Conservation (phyloP, 2,113 vertebrate species). For the Prionailurus viverrinus region DNA sequence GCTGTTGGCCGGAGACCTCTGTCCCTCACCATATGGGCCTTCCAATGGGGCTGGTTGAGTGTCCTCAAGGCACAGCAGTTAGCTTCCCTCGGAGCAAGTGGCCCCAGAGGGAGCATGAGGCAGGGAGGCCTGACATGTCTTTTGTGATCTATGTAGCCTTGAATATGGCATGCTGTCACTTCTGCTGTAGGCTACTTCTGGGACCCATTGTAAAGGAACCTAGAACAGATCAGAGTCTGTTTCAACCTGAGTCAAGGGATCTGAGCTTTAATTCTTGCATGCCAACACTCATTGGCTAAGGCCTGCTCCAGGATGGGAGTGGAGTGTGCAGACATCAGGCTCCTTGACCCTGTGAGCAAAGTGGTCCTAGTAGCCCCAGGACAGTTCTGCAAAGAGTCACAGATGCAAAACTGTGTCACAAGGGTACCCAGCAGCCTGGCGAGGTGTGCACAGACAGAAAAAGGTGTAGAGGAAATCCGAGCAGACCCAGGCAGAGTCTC, state of each 20-base stretch:
- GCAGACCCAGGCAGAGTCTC: background rate
- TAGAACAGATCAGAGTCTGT: background rate
- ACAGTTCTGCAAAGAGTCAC: background rate
- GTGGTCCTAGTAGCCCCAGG: background rate
- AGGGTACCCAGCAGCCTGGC: background rate
- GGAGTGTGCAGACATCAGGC: accelerated
- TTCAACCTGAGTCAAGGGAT: background rate
- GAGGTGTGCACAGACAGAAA: background rate
- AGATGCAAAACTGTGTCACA: background rate
- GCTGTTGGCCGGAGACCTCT: background rate
- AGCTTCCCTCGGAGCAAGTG: background rate
- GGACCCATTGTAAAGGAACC: accelerated
- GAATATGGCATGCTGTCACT: background rate
- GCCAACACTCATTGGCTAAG: accelerated
- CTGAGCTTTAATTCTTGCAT: background rate
- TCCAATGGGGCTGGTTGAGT: too few relatives aligned
- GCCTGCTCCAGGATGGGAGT: background rate
- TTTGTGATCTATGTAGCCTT: background rate
- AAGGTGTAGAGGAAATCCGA: background rate
- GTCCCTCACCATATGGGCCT: background rate
- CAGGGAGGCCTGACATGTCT: background rate
- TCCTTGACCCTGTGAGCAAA: background rate
- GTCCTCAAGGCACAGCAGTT: background rate
- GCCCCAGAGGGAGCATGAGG: background rate
- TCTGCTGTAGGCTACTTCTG: accelerated